phyloP scores from a whole-genome alignment of 2,888 invertebrate genomes.

The Zelleria hepariella region DNA sequence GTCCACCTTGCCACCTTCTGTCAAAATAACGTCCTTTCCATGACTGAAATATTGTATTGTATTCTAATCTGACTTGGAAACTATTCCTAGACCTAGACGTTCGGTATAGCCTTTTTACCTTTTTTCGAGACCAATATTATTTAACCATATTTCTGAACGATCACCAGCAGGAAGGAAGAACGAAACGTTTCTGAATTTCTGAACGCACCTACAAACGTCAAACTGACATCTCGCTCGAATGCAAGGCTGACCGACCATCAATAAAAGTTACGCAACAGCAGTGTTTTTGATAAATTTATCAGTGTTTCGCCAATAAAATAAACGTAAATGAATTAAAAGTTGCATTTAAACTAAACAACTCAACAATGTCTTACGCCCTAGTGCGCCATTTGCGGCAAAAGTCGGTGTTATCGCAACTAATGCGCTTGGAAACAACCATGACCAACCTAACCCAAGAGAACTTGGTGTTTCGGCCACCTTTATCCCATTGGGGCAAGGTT shows the following conservation, averaged over 20 bases:
- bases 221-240: conserved; percentile 14
- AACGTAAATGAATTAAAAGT: conserved; percentile 11
- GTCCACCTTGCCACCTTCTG: too few relatives aligned
- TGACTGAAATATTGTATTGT: too few relatives aligned
- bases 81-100: too few relatives aligned
- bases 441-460: conserved; percentile 58
- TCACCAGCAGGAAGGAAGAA: neutral
- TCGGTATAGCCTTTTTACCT: too few relatives aligned
- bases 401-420: conserved; percentile 41
- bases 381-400: conserved; percentile 54
- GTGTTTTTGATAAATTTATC: conserved; percentile 22
- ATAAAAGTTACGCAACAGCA: conserved; percentile 38
- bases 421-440: conserved; percentile 52
- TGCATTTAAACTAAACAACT: conserved; percentile 9
- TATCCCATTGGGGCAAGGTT: conserved; percentile 58
- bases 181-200: conserved; percentile 3
- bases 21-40: too few relatives aligned
- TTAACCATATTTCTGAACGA: neutral
- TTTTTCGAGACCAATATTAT: neutral
- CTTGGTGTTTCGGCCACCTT: conserved; percentile 54
- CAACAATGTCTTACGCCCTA: conserved; percentile 49
- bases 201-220: neutral
- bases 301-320: conserved; percentile 13
- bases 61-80: too few relatives aligned
- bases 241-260: conserved; percentile 14